phyloP scores from a whole-genome alignment of 2,113 vertebrate genomes.

The Trichomycterus rosablanca region DNA sequence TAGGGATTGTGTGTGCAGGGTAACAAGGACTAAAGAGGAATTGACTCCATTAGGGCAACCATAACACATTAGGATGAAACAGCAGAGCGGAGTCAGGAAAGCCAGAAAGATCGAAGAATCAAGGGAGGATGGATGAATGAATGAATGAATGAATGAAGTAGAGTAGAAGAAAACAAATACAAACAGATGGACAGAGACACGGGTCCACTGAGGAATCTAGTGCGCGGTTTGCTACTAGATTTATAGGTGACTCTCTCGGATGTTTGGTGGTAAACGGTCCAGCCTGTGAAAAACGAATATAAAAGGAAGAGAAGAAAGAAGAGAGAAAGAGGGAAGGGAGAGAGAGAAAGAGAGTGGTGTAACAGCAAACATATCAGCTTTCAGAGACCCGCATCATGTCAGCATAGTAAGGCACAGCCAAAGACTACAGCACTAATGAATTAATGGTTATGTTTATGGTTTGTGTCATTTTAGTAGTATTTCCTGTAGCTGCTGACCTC shows the following conservation, averaged over 20 bases:
- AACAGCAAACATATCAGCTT: constrained; percentile 83
- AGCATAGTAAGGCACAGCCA: constrained; percentile 54
- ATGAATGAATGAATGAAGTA: constrained; percentile 61
- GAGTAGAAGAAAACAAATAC: constrained; percentile 75
- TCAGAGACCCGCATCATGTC: constrained; percentile 62
- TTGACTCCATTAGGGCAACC: constrained; percentile 22
- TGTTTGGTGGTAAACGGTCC: constrained; percentile 98
- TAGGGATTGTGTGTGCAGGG: constrained; percentile 12
- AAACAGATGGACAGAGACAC: constrained; percentile 99
- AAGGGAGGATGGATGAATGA: constrained; percentile 40
- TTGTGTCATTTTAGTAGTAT: too few relatives aligned
- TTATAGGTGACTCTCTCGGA: constrained; percentile 99
- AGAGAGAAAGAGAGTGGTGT: constrained; percentile 78
- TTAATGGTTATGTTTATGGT: too few relatives aligned
- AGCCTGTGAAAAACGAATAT: constrained; percentile 94
- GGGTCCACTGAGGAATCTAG: constrained; percentile 99
- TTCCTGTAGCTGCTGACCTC: too few relatives aligned
- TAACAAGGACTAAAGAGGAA: constrained; percentile 27
- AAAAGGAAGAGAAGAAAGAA: constrained; percentile 85
- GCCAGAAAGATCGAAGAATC: too few relatives aligned
- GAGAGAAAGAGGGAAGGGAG: constrained; percentile 79
- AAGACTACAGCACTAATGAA: neutral
- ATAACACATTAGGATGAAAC: neutral
- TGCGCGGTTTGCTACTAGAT: constrained; percentile 99
- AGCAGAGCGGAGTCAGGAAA: constrained; percentile 25